Evolutionary conservation across 1,140 invertebrate genomes (phyloP).

Genomic region (Phymorhynchus buccinoides): DNA sequence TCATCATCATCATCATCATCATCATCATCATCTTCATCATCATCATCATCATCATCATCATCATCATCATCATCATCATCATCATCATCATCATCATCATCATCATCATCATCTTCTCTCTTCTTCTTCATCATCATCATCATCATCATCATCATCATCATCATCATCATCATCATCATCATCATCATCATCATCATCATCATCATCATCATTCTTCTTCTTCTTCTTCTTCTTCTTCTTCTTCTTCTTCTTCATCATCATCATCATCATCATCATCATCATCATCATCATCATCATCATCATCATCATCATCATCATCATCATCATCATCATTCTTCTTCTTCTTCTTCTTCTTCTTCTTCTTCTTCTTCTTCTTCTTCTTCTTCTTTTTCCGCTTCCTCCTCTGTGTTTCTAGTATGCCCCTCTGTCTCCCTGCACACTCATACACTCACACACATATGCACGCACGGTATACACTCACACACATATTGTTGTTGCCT

Average conservation of each 20-base stretch:
- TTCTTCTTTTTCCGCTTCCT: slow-evolving; percentile 1
- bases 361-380: slow-evolving; percentile 8
- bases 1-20: neutral
- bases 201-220: no score
- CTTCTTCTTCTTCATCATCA: no score
- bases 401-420: no score
- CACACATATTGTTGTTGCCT: no score
- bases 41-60: neutral
- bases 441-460: no score
- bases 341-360: neutral
- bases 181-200: neutral
- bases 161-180: slow-evolving; percentile 13
- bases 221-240: neutral
- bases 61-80: neutral
- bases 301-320: slow-evolving; percentile 32
- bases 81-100: neutral
- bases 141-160: neutral
- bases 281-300: slow-evolving; percentile 30
- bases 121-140: neutral
- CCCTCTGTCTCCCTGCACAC: no score
- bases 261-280: slow-evolving; percentile 30
- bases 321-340: no score
- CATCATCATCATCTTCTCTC: neutral
- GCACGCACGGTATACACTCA: no score
- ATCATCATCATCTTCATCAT: neutral